These are phyloP conservation scores for Eulemur mongoz DNA, from an alignment of 2,797 vertebrate species.

Conservation along the genomic window DNA sequence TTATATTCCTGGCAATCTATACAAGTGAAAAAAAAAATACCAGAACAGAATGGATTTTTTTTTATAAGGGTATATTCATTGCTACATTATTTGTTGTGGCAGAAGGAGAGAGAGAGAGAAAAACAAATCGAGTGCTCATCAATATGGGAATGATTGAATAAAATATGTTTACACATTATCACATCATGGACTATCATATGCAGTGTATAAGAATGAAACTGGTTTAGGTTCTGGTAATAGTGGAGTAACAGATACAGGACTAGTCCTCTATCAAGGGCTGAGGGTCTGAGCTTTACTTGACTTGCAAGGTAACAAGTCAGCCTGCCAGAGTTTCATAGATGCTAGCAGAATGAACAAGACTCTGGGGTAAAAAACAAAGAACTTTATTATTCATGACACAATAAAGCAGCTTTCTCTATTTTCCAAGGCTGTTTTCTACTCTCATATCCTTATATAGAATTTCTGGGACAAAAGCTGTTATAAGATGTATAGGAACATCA, in stretches of 20 bases:
- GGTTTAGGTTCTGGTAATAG: not conserved
- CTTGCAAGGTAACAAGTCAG: not conserved
- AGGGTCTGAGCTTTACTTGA: not conserved
- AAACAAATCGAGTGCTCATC: not conserved
- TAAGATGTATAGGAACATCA: not conserved
- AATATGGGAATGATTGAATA: not conserved
- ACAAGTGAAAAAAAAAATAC: not conserved
- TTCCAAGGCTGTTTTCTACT: not conserved
- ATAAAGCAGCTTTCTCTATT: not conserved
- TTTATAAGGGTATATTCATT: not conserved
- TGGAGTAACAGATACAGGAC: not conserved
- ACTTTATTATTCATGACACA: not conserved
- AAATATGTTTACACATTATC: not conserved
- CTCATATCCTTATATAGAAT: not conserved
- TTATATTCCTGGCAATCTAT: not conserved
- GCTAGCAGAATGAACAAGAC: not conserved
- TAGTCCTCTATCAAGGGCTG: not conserved
- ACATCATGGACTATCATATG: not conserved
- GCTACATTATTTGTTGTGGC: not conserved
- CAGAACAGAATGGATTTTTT: not conserved
- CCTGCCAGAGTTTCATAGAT: not conserved
- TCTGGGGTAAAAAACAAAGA: not conserved
- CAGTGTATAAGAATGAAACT: not conserved
- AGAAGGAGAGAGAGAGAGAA: not conserved
- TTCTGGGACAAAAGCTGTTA: not conserved